These are phyloP conservation scores for Lateolabrax maculatus DNA, from an alignment of 2,797 vertebrate species.

Conservation along the genomic window DNA sequence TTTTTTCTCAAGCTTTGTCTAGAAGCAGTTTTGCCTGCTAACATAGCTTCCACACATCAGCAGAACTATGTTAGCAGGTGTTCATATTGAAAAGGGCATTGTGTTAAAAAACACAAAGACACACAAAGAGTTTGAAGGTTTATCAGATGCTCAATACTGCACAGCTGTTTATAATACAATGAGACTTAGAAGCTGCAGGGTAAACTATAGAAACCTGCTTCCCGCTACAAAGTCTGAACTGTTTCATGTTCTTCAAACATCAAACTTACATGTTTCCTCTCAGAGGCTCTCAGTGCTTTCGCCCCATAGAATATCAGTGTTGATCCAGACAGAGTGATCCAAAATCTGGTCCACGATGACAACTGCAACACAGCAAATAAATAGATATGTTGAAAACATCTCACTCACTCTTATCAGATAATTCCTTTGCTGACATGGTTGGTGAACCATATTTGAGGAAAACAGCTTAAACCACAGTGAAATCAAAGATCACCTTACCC, in stretches of 20 bases:
- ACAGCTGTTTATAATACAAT: neutral
- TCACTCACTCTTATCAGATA: neutral
- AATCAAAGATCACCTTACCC: conserved; percentile 80
- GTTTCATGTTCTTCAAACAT: neutral
- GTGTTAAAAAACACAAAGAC: too few relatives aligned
- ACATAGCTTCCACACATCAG: too few relatives aligned
- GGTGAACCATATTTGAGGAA: neutral
- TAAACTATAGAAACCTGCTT: neutral
- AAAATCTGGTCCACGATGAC: conserved; percentile 96
- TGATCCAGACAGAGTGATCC: conserved; percentile 93
- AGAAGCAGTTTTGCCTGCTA: too few relatives aligned
- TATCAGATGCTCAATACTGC: too few relatives aligned
- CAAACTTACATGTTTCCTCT: conserved; percentile 94
- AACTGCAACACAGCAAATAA: conserved; percentile 81
- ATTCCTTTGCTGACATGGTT: neutral
- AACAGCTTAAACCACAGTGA: neutral
- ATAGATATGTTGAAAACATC: neutral
- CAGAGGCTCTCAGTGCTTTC: conserved; percentile 94
- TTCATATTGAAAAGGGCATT: too few relatives aligned
- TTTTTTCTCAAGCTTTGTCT: too few relatives aligned
- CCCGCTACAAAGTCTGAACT: neutral
- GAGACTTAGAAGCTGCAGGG: neutral
- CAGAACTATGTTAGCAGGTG: too few relatives aligned
- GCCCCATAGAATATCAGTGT: conserved; percentile 93
- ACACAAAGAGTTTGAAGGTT: too few relatives aligned